These are phyloP conservation scores for Hydrolagus affinis DNA, from an alignment of 2,113 vertebrate genomes.

Conservation along the genomic window DNA sequence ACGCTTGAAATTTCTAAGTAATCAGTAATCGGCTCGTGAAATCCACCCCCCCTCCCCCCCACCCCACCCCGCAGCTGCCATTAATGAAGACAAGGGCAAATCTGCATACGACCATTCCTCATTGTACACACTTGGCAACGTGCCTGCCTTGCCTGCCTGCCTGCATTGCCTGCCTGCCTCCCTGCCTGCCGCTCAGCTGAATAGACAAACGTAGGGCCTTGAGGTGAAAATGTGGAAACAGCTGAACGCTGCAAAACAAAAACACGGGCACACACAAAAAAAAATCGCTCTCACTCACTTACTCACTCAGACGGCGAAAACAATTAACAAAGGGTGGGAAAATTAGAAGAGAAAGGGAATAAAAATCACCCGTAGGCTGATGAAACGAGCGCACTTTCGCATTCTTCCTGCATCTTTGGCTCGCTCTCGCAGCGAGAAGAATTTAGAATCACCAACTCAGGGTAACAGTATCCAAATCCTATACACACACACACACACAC, in stretches of 20 bases:
- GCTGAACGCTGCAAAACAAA: slow-evolving; percentile 27
- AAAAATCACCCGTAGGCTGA: slow-evolving; percentile 14
- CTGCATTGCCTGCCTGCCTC: slow-evolving; percentile 37
- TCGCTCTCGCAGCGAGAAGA: slow-evolving; percentile 16
- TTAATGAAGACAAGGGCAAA: slow-evolving; percentile 56
- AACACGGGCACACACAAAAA: no score
- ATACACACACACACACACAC: background rate
- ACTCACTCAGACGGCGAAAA: slow-evolving; percentile 8
- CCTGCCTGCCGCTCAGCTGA: background rate
- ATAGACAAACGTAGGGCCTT: slow-evolving; percentile 27
- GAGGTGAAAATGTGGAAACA: slow-evolving; percentile 30
- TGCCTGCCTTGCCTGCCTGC: slow-evolving; percentile 35
- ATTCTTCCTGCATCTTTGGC: slow-evolving; percentile 17
- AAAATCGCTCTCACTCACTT: background rate
- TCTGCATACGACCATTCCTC: slow-evolving; percentile 45
- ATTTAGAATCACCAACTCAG: slow-evolving; percentile 26
- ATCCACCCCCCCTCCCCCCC: background rate
- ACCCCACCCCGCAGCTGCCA: slow-evolving; percentile 41
- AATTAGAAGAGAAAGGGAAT: slow-evolving; percentile 26
- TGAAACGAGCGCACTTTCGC: slow-evolving; percentile 15
- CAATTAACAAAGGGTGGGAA: slow-evolving; percentile 31
- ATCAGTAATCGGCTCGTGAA: slow-evolving; percentile 27
- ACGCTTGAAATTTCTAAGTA: slow-evolving; percentile 36
- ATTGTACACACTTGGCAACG: slow-evolving; percentile 39
- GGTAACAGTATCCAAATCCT: no score